A percentile compares a stretch with the other conserved stretches of the same genome.
These are phyloP conservation scores for Hypselothyrea guttata DNA, from an alignment of 2,888 invertebrate genomes.

Conservation along the genomic window DNA sequence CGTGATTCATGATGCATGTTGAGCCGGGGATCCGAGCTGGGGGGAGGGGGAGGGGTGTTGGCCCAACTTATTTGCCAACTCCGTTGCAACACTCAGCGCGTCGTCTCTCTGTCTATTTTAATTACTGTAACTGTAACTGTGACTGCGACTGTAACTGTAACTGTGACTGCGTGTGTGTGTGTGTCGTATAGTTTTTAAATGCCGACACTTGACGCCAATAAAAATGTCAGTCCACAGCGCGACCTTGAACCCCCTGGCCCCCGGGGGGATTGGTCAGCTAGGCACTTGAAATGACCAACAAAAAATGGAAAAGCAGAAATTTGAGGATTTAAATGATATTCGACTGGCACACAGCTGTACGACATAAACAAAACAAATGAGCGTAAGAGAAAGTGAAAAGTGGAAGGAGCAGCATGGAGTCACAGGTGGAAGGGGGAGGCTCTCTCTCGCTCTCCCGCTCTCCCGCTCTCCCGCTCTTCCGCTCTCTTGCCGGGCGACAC, in stretches of 20 bases:
- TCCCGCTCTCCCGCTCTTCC: constrained; percentile 1
- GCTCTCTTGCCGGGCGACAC: constrained; percentile 51
- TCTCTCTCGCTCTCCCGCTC: neutral
- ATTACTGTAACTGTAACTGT: constrained; percentile 54
- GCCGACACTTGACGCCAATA: constrained; percentile 54
- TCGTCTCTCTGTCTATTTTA: constrained; percentile 59
- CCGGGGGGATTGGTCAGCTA: constrained; percentile 7
- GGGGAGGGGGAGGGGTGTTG: neutral
- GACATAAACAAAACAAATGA: constrained; percentile 67
- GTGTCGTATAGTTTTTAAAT: constrained; percentile 36
- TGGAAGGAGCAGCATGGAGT: neutral
- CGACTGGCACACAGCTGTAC: constrained; percentile 65
- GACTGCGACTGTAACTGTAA: constrained; percentile 6
- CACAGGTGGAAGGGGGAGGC: neutral
- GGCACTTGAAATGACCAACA: constrained; percentile 1
- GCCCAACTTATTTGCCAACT: constrained; percentile 25
- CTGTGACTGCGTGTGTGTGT: constrained; percentile 9
- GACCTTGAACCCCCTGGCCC: constrained; percentile 36
- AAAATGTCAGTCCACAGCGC: constrained; percentile 41
- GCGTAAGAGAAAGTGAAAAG: constrained; percentile 15
- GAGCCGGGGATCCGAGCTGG: neutral
- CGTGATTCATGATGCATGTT: constrained; percentile 64
- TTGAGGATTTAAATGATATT: constrained; percentile 57
- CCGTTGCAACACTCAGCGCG: constrained; percentile 36
- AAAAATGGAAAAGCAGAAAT: constrained; percentile 29